phyloP scores from a whole-genome alignment of 2,113 vertebrate genomes.

The Boulengeromyrus knoepffleri region DNA sequence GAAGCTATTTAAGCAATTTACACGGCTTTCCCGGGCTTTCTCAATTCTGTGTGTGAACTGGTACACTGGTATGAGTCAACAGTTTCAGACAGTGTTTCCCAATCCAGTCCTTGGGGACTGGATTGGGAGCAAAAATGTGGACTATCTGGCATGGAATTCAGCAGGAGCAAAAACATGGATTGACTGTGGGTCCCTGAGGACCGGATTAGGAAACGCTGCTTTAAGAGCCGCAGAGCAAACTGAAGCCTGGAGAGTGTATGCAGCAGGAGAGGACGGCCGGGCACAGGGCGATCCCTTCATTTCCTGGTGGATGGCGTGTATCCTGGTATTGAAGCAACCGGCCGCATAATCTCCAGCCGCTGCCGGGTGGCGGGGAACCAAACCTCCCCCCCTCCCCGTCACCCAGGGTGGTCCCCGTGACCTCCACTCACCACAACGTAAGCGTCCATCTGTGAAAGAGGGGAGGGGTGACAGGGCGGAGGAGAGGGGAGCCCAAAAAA shows the following conservation, averaged over 20 bases:
- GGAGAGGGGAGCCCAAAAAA: background rate
- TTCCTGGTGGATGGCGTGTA: constrained; percentile 19
- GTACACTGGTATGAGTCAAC: constrained; percentile 15
- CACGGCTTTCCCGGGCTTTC: constrained; percentile 24
- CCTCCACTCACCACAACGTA: constrained; percentile 81
- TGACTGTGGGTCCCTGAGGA: background rate
- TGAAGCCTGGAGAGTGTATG: background rate
- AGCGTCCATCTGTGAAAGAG: constrained; percentile 71
- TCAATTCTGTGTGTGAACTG: constrained; percentile 2
- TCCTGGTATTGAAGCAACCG: constrained; percentile 57
- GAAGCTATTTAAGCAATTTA: constrained; percentile 25
- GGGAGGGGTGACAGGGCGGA: constrained; percentile 26
- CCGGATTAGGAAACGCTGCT: background rate
- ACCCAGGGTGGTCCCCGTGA: constrained; percentile 49
- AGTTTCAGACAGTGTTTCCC: background rate
- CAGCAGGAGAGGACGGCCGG: background rate
- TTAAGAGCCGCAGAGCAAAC: background rate
- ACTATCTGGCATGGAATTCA: background rate
- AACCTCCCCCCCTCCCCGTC: background rate
- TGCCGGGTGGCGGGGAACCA: background rate
- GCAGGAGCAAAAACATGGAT: background rate
- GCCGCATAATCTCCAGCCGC: constrained; percentile 50
- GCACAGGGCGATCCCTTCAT: constrained; percentile 27
- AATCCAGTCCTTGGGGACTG: constrained; percentile 21
- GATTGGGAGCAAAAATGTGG: background rate